Conservation (phyloP, 2,797 vertebrate species). For the Mormyrops attenuatus region DNA sequence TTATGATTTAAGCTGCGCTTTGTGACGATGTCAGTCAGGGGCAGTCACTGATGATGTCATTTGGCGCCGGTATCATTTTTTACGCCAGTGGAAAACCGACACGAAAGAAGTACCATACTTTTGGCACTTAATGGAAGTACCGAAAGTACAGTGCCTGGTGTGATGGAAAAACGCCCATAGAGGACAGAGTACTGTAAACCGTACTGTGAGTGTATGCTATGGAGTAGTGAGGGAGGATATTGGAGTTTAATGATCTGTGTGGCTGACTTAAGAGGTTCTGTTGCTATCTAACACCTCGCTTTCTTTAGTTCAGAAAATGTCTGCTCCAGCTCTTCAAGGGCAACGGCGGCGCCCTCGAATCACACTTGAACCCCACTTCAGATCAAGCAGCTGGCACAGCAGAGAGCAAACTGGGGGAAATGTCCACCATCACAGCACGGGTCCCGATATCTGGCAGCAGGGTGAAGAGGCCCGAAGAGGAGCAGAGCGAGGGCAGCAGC, state of each 20-base stretch:
- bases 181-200: background rate
- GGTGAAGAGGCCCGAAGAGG: constrained; percentile 23
- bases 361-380: constrained; percentile 32
- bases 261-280: background rate
- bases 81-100: no score
- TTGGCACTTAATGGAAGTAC: no score
- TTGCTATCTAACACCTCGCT: background rate
- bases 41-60: no score
- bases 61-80: no score
- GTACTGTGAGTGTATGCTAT: background rate
- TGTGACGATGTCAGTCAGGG: no score
- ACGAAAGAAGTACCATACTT: no score
- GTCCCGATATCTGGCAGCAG: constrained; percentile 22
- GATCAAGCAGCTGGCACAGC: constrained; percentile 28
- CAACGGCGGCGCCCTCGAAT: constrained; percentile 19
- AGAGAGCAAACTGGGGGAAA: constrained; percentile 35
- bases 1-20: no score
- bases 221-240: background rate
- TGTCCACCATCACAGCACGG: constrained; percentile 28
- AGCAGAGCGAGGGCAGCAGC: constrained; percentile 26
- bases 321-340: constrained; percentile 51
- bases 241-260: background rate
- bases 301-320: constrained; percentile 55
- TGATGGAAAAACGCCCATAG: no score
- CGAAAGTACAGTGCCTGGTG: no score